These are phyloP conservation scores for Coenobita brevimanus DNA, from an alignment of 1,140 invertebrate species.

Conservation along the genomic window DNA sequence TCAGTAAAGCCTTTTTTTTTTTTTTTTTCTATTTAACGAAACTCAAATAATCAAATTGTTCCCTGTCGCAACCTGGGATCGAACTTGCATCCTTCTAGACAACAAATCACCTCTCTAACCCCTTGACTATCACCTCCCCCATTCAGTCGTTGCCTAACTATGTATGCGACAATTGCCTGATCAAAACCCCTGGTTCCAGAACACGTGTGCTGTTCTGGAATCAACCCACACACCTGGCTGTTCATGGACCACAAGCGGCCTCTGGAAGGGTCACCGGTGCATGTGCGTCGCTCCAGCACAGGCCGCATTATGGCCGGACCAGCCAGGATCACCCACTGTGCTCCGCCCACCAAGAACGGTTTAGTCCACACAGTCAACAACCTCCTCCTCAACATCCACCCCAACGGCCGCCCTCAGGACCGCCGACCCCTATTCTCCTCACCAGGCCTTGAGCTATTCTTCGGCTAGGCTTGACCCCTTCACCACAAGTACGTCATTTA, in stretches of 20 bases:
- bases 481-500: no score
- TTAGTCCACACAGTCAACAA: slow-evolving; percentile 78
- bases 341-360: slow-evolving; percentile 78
- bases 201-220: slow-evolving; percentile 78
- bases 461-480: no score
- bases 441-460: no score
- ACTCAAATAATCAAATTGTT: no score
- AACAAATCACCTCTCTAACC: neutral
- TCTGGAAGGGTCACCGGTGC: slow-evolving; percentile 73
- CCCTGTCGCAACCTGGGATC: no score
- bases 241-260: slow-evolving; percentile 76
- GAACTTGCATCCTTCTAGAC: neutral
- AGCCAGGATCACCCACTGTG: slow-evolving; percentile 77
- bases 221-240: slow-evolving; percentile 76
- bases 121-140: neutral
- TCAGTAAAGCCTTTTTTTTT: no score
- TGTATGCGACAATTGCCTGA: no score
- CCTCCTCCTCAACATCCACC: slow-evolving; percentile 37
- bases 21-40: no score
- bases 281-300: slow-evolving; percentile 75
- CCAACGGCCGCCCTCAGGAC: neutral
- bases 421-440: no score
- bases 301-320: slow-evolving; percentile 77
- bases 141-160: neutral
- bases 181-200: no score